phyloP scores from a whole-genome alignment of 2,888 invertebrate genomes.

The Limenitis camilla region DNA sequence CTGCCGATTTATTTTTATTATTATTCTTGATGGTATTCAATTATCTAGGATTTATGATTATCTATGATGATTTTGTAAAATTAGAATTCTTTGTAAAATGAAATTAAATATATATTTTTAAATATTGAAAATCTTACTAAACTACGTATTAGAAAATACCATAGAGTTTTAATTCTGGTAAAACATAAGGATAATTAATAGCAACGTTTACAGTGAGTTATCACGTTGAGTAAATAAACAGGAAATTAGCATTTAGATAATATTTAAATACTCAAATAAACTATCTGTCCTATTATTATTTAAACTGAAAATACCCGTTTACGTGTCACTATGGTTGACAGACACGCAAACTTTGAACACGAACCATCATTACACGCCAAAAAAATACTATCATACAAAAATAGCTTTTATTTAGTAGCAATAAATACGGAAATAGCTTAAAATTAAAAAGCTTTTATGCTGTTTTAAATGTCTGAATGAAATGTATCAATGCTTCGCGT shows the following conservation, averaged over 20 bases:
- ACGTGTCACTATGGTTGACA: conserved; percentile 27
- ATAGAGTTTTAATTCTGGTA: too few species aligned
- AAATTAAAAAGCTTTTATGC: conserved; percentile 4
- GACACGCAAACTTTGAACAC: conserved; percentile 26
- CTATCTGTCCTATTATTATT: conserved; percentile 24
- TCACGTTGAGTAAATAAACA: neutral
- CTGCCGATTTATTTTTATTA: too few species aligned
- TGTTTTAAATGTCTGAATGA: conserved; percentile 13
- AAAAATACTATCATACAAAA: conserved; percentile 7
- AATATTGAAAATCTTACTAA: too few species aligned
- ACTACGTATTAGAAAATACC: too few species aligned
- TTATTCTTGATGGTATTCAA: too few species aligned
- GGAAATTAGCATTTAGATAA: conserved; percentile 6
- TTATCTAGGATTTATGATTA: too few species aligned
- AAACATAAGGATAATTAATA: neutral
- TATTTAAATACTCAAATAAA: conserved; percentile 19
- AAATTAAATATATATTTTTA: too few species aligned
- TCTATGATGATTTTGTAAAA: too few species aligned
- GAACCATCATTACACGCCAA: conserved; percentile 24
- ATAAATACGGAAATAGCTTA: conserved; percentile 4
- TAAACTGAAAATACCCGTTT: conserved; percentile 28
- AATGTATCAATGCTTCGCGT: conserved; percentile 60
- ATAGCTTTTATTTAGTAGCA: neutral
- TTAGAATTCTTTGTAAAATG: too few species aligned
- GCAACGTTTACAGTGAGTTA: neutral